A percentile compares a stretch with the other conserved stretches of the same genome.
Conservation (phyloP, 2,888 invertebrate genomes). For the Drosophila suboccidentalis region DNA sequence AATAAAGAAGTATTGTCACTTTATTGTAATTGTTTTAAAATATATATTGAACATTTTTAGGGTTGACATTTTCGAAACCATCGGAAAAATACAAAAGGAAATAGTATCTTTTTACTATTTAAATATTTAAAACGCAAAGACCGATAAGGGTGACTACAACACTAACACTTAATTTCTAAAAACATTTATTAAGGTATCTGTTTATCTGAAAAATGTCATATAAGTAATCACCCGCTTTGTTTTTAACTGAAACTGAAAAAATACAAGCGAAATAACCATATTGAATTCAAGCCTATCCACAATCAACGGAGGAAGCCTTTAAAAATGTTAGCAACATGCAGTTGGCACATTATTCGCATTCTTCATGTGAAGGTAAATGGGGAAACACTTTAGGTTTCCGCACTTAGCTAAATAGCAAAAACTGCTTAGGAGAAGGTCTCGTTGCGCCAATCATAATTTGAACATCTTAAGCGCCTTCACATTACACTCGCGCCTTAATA, state of each 20-base stretch:
- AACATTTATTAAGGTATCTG: no score
- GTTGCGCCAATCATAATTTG: constrained; percentile 63
- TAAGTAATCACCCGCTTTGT: no score
- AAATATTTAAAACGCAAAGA: no score
- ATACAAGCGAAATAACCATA: neutral
- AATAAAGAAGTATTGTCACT: neutral
- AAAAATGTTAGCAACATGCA: neutral
- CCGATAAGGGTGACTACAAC: no score
- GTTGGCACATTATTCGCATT: neutral
- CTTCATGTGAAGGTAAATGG: neutral
- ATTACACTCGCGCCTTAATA: constrained; percentile 50
- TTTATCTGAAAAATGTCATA: no score
- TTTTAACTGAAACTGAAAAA: neutral
- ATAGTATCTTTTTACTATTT: no score
- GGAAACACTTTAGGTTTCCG: constrained; percentile 23
- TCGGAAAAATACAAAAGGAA: no score
- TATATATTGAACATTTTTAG: neutral
- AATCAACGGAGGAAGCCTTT: neutral
- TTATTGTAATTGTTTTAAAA: neutral
- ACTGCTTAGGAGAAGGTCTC: constrained; percentile 23
- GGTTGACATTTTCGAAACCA: no score
- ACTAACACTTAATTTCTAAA: no score
- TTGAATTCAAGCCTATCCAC: neutral
- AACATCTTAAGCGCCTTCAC: constrained; percentile 51
- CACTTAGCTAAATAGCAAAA: constrained; percentile 24